phyloP scores from a whole-genome alignment of 23 tunicate species.

The Trididemnum clinides region DNA sequence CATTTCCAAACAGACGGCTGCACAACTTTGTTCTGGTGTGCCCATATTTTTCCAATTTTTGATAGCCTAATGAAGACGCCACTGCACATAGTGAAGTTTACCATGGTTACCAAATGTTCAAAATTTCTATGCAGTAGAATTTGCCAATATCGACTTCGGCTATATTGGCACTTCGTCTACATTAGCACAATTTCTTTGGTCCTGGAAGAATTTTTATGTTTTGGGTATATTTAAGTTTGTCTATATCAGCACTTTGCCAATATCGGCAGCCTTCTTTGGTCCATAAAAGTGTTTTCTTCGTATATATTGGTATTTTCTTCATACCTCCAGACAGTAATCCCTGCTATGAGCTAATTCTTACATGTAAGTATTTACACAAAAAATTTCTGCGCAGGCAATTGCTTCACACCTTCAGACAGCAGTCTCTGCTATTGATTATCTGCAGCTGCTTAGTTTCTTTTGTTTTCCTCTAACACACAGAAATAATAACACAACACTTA shows the following conservation, averaged over 20 bases:
- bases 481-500: neutral
- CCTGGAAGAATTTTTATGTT: neutral
- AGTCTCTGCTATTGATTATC: conserved; percentile 24
- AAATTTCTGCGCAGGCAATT: conserved; percentile 7
- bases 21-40: no score
- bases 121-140: no score
- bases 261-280: conserved; percentile 5
- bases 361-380: neutral
- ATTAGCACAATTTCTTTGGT: no score
- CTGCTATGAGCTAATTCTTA: conserved; percentile 12
- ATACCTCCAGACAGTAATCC: conserved; percentile 1
- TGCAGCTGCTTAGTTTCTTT: conserved; percentile 16
- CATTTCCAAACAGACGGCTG: no score
- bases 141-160: neutral
- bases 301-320: neutral
- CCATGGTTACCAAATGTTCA: no score
- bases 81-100: no score
- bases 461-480: conserved; percentile 13
- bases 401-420: conserved; percentile 17
- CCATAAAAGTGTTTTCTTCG: conserved; percentile 1
- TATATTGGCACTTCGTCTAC: neutral
- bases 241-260: conserved; percentile 16
- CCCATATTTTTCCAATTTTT: no score
- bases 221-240: neutral
- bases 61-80: no score